Evolutionary conservation across 2,797 vertebrate species (phyloP).

Genomic region (Galagoides demidoff): DNA sequence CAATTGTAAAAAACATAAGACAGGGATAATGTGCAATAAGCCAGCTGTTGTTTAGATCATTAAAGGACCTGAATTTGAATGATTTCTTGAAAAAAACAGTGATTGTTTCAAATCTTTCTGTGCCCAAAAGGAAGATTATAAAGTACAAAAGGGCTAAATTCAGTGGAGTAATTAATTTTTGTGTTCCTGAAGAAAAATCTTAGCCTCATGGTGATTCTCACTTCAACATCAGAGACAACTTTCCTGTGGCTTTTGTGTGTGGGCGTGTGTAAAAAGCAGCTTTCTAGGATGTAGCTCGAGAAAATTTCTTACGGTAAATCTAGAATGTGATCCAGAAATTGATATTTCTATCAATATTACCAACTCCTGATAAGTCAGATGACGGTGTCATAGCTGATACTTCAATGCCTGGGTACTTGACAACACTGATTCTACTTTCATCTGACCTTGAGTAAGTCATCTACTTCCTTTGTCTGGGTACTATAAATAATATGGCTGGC

Average conservation of each 20-base stretch:
- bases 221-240: neutral
- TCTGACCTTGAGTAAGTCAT: neutral
- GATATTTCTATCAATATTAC: neutral
- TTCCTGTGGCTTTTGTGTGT: neutral
- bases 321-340: neutral
- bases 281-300: neutral
- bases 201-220: neutral
- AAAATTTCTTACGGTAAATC: neutral
- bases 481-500: neutral
- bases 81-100: constrained; percentile 41
- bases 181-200: neutral
- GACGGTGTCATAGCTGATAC: neutral
- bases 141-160: neutral
- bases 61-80: neutral
- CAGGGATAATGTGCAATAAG: neutral
- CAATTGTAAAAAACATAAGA: neutral
- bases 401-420: neutral
- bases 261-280: neutral
- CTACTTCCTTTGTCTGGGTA: neutral
- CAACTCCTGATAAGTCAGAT: neutral
- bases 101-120: constrained; percentile 4
- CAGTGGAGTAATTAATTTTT: constrained; percentile 20
- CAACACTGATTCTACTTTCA: neutral
- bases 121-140: constrained; percentile 17
- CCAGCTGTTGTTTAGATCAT: neutral